Evolutionary conservation across 1,140 invertebrate genomes (phyloP).

Genomic region (Drosophila neocordata): DNA sequence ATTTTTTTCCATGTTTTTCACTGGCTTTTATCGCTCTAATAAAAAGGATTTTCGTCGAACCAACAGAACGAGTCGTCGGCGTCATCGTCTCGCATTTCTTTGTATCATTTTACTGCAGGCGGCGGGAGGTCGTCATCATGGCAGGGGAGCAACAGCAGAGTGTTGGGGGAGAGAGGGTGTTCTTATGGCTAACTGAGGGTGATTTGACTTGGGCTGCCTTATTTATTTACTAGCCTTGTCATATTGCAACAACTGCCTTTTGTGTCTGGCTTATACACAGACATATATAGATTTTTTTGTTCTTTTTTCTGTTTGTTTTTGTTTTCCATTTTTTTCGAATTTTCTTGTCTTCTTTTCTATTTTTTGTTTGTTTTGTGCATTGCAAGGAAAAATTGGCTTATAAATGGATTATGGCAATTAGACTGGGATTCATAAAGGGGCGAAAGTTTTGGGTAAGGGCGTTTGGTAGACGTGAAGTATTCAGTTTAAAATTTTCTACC

Average conservation of each 20-base stretch:
- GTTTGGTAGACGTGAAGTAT: slow-evolving; percentile 6
- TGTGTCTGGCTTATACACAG: slow-evolving; percentile 49
- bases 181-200: slow-evolving; percentile 13
- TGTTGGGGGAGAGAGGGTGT: not conserved
- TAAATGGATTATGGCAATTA: slow-evolving; percentile 81
- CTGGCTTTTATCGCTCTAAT: slow-evolving; percentile 73
- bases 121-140: slow-evolving; percentile 27
- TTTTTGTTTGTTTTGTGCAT: slow-evolving; percentile 32
- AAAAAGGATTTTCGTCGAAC: slow-evolving; percentile 78
- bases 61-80: slow-evolving; percentile 22
- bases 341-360: slow-evolving; percentile 14
- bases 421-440: slow-evolving; percentile 27
- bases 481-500: slow-evolving; percentile 14
- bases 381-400: slow-evolving; percentile 51
- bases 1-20: slow-evolving; percentile 42
- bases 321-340: slow-evolving; percentile 19
- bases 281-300: slow-evolving; percentile 46
- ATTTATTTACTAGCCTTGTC: slow-evolving; percentile 71
- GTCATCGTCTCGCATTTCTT: slow-evolving; percentile 64
- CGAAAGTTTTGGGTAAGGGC: slow-evolving; percentile 15
- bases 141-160: not conserved
- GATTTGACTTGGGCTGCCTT: slow-evolving; percentile 22
- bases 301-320: slow-evolving; percentile 27
- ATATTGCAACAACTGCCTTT: slow-evolving; percentile 62
- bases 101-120: slow-evolving; percentile 67